These are phyloP conservation scores for Acipenser oxyrinchus DNA, from an alignment of 2,797 vertebrate species.

Conservation along the genomic window DNA sequence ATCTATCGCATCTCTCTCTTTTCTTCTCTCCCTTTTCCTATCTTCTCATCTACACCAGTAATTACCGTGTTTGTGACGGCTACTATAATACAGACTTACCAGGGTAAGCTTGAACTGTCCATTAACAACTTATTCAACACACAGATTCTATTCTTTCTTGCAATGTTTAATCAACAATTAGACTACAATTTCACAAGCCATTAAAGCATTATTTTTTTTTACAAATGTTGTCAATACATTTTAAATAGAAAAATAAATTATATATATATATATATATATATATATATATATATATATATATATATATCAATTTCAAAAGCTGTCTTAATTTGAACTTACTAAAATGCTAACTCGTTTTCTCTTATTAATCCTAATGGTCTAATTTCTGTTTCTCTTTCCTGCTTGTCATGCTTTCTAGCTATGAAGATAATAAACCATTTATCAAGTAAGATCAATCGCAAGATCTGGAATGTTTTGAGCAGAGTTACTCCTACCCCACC, in stretches of 20 bases:
- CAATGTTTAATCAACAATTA: conserved; percentile 28
- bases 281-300: neutral
- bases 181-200: neutral
- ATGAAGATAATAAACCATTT: conserved; percentile 99
- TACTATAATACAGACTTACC: conserved; percentile 99
- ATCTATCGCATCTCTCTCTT: conserved; percentile 82
- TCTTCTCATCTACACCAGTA: conserved; percentile 90
- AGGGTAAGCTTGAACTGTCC: conserved; percentile 91
- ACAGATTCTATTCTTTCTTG: conserved; percentile 27
- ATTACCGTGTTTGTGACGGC: conserved; percentile 99
- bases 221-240: conserved; percentile 29
- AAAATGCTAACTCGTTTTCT: conserved; percentile 45
- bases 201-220: conserved; percentile 62
- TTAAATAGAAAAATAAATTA: conserved; percentile 15
- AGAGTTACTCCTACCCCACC: conserved; percentile 53
- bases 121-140: conserved; percentile 57
- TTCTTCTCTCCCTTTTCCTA: conserved; percentile 61
- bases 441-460: conserved; percentile 98
- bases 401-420: conserved; percentile 99
- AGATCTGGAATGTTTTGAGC: conserved; percentile 74
- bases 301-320: conserved; percentile 9
- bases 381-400: conserved; percentile 98
- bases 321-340: conserved; percentile 27
- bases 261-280: neutral
- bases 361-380: conserved; percentile 69